Evolutionary conservation across 2,888 invertebrate species (phyloP), one percentile per base, ranked within the genome.

Genomic region (Plagiodera versicolora): DNA sequence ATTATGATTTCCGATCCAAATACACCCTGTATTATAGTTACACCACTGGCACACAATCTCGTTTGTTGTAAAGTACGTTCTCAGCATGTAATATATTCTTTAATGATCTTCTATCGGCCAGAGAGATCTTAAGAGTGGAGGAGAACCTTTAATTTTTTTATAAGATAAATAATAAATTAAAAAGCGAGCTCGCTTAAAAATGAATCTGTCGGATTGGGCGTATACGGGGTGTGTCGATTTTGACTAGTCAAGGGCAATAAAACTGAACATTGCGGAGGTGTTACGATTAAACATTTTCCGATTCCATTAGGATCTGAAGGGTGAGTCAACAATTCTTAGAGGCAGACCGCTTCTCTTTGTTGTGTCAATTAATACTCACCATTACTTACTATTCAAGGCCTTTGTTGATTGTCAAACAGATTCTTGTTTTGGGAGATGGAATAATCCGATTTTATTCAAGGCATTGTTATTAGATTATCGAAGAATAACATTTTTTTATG

Each of bases 81-180:
- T 72, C 74, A 76, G 75, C 74, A 75, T 76, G 77, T 77, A 78
- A 78, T 78, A 79, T 76, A 77, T 78, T 77, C 79, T 78, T 78
- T 79, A 78, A 78, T 79, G 79, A 77, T 78, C 74, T 73, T 74
- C 75, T 79, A 79, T 79, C 79, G 69, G 72, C 53, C 70, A 70
- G 67, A 70, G 75, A 71, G 73, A 78, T 79, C 79, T 79, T 70
- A 71, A 72, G 72, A 73, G 72, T 75, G 74, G 71, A 74, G n/a
- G 74, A 76, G 74, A 76, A 72, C 70, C 75, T 73, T 75, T 67
- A 66, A 70, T 66, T 72, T 72, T 73, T 74, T 72, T 72, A 68
- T 71, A 74, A 75, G 73, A 76, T 74, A 72, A 73, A 75, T 75
- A 75, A 70, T 72, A 76, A 76, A 75, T 76, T 74, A 74, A 75